A percentile compares a stretch with the other conserved stretches of the same genome.
These are phyloP conservation scores for Catocala sponsa DNA, from an alignment of 2,888 invertebrate genomes.

Conservation along the genomic window DNA sequence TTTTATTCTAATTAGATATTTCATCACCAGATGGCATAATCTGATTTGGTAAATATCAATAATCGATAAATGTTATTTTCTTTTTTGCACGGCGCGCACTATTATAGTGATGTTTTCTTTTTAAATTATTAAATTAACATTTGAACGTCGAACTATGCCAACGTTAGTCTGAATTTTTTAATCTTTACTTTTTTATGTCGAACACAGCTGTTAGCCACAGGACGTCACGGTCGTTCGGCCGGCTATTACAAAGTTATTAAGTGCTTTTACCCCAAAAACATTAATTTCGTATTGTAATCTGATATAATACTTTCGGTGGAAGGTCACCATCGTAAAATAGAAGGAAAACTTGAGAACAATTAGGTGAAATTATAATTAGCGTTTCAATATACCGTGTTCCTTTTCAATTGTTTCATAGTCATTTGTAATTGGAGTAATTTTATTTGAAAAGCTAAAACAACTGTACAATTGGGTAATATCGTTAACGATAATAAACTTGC, in stretches of 20 bases:
- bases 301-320: constrained; percentile 11
- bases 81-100: too few relatives aligned
- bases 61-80: too few relatives aligned
- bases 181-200: constrained; percentile 38
- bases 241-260: constrained; percentile 47
- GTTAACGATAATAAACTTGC: too few relatives aligned
- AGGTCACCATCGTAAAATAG: constrained; percentile 29
- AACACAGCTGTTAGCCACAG: constrained; percentile 35
- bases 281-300: constrained; percentile 25
- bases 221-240: constrained; percentile 30
- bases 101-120: too few relatives aligned
- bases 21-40: too few relatives aligned
- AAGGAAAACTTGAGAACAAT: constrained; percentile 4
- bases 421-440: background rate
- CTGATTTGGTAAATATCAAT: too few relatives aligned
- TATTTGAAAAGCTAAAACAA: too few relatives aligned
- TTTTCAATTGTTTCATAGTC: background rate
- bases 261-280: constrained; percentile 33
- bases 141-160: constrained; percentile 1
- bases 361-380: background rate
- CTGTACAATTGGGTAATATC: too few relatives aligned
- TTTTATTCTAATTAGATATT: too few relatives aligned
- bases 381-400: background rate
- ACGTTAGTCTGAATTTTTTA: constrained; percentile 31
- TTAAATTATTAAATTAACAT: background rate